phyloP scores from a whole-genome alignment of 2,113 vertebrate species.

The Megalops atlanticus region DNA sequence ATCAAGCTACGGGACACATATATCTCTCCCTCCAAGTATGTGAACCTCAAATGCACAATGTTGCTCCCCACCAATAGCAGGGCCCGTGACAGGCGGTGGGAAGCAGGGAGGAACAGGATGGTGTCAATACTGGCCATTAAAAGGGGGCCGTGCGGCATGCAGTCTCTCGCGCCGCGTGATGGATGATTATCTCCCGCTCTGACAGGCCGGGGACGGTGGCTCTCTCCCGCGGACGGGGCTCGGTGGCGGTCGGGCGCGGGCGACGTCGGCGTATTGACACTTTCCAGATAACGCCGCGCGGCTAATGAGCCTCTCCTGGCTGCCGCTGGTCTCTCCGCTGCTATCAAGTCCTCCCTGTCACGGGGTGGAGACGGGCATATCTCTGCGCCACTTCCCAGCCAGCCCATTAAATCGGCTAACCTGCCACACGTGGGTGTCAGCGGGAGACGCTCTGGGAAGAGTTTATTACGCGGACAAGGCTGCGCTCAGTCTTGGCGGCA shows the following conservation, averaged over 20 bases:
- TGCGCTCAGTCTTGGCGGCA: background rate
- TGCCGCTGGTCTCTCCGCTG: constrained; percentile 72
- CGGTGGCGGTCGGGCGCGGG: constrained; percentile 55
- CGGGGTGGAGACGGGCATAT: constrained; percentile 36
- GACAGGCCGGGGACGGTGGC: constrained; percentile 81
- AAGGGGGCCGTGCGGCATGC: constrained; percentile 93
- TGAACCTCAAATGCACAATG: constrained; percentile 51
- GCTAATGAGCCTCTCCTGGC: constrained; percentile 80
- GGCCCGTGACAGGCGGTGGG: constrained; percentile 80
- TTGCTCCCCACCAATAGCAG: constrained; percentile 68
- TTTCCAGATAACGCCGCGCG: constrained; percentile 81
- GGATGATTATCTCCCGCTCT: constrained; percentile 94
- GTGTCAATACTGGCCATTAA: constrained; percentile 92
- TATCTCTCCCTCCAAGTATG: constrained; percentile 55
- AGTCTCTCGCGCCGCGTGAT: constrained; percentile 85
- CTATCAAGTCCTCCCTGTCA: constrained; percentile 55
- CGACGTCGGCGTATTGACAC: constrained; percentile 85
- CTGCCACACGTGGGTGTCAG: background rate
- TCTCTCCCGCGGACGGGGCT: constrained; percentile 10
- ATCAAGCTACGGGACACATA: background rate
- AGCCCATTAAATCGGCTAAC: background rate
- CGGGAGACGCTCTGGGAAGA: background rate
- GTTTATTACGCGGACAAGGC: background rate
- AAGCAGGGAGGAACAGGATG: constrained; percentile 89
- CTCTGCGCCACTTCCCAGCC: constrained; percentile 34